Conservation (phyloP, 2,888 invertebrate species). For the Euspilapteryx auroguttella region DNA sequence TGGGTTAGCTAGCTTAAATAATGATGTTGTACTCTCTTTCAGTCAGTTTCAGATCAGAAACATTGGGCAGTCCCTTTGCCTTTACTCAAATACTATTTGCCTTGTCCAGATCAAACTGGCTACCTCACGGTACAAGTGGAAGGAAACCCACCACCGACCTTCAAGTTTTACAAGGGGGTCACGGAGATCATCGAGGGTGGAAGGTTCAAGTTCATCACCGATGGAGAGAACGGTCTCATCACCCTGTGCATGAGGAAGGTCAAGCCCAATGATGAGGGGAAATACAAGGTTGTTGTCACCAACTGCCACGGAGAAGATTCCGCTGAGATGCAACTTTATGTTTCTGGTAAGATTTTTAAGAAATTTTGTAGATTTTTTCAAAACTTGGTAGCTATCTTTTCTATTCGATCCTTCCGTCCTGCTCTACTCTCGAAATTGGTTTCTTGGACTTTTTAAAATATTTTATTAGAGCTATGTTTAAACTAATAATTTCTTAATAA, state of each 20-base stretch:
- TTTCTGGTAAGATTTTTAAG: conserved; percentile 72
- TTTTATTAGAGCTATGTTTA: no score
- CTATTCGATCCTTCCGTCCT: no score
- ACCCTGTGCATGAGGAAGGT: conserved; percentile 95
- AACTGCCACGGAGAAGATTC: conserved; percentile 95
- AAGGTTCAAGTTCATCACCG: conserved; percentile 92
- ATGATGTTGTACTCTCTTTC: no score
- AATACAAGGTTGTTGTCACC: conserved; percentile 89
- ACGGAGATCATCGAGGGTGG: conserved; percentile 94
- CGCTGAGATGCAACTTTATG: conserved; percentile 94
- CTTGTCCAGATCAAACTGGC: conserved; percentile 84
- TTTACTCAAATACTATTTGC: no score
- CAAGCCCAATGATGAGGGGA: conserved; percentile 95
- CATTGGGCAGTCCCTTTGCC: no score
- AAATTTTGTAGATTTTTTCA: no score
- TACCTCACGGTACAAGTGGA: conserved; percentile 92
- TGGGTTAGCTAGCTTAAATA: no score
- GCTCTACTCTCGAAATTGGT: no score
- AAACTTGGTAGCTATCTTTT: no score
- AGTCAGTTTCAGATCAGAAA: no score
- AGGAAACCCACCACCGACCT: conserved; percentile 92
- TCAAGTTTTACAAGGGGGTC: conserved; percentile 94
- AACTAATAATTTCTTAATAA: no score
- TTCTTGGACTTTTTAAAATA: no score
- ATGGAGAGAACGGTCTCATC: conserved; percentile 89